These are phyloP conservation scores for Philopedon plagiatum DNA, from an alignment of 2,888 invertebrate genomes.

Conservation along the genomic window DNA sequence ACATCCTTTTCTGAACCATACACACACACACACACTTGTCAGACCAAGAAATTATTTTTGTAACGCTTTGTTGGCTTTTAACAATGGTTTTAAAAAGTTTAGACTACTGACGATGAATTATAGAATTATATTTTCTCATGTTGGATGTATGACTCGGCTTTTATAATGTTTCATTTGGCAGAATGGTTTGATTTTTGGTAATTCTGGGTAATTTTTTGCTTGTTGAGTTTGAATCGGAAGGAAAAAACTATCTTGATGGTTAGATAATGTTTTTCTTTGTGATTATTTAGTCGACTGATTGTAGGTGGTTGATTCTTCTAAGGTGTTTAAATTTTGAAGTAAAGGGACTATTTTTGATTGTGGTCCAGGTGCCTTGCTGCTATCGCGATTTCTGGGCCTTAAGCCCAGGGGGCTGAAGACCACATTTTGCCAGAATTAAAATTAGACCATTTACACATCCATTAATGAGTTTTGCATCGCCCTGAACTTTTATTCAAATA, in stretches of 20 bases:
- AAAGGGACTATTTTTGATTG: no score
- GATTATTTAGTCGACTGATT: neutral
- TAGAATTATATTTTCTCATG: conserved; percentile 24
- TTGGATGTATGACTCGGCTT: conserved; percentile 7
- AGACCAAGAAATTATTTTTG: conserved; percentile 36
- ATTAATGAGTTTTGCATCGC: no score
- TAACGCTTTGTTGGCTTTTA: conserved; percentile 28
- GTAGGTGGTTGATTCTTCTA: no score
- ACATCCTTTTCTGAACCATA: conserved; percentile 6
- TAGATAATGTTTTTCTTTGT: neutral
- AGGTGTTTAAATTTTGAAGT: no score
- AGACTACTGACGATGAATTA: conserved; percentile 7
- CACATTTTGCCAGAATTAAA: no score
- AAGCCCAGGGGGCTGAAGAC: no score
- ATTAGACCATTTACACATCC: no score
- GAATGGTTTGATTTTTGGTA: conserved; percentile 21
- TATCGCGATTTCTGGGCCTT: no score
- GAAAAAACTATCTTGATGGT: neutral
- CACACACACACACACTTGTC: conserved; percentile 40
- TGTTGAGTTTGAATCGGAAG: neutral
- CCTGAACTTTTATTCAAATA: no score
- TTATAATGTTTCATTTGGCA: conserved; percentile 21
- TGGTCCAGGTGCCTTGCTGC: no score
- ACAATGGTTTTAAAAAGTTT: conserved; percentile 30
- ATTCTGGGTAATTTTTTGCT: conserved; percentile 12